phyloP scores from a whole-genome alignment of 2,113 vertebrate species.

The Erythrolamprus reginae region DNA sequence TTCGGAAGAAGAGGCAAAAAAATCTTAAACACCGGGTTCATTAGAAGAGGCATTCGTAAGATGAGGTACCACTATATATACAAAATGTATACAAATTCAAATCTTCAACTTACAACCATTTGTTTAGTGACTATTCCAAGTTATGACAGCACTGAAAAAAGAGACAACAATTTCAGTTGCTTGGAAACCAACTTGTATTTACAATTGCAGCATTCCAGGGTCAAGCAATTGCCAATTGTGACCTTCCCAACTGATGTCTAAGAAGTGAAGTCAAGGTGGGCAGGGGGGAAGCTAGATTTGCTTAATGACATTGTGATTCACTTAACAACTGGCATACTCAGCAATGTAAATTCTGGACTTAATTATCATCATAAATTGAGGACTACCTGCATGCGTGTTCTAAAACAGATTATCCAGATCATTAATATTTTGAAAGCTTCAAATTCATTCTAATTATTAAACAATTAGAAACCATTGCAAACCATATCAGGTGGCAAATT shows the following conservation, averaged over 20 bases:
- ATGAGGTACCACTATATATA: too few species aligned
- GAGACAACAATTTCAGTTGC: background rate
- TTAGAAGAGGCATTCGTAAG: too few species aligned
- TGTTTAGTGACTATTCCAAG: background rate
- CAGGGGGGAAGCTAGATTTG: background rate
- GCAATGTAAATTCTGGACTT: background rate
- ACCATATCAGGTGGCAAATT: background rate
- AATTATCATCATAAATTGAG: background rate
- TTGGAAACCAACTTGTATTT: background rate
- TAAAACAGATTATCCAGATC: background rate
- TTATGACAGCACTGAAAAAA: background rate
- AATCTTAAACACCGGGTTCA: too few species aligned
- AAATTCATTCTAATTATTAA: background rate
- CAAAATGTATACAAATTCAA: too few species aligned
- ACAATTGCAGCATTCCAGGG: background rate
- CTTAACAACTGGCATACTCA: background rate
- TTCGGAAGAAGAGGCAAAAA: too few species aligned
- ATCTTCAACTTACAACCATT: background rate
- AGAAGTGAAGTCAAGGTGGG: background rate
- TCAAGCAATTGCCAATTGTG: background rate
- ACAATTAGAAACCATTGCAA: background rate
- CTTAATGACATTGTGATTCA: background rate
- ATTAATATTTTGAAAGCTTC: background rate
- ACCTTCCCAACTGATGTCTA: background rate
- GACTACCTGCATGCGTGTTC: background rate